phyloP scores from a whole-genome alignment of 2,113 vertebrate genomes.

The Rhea pennata region DNA sequence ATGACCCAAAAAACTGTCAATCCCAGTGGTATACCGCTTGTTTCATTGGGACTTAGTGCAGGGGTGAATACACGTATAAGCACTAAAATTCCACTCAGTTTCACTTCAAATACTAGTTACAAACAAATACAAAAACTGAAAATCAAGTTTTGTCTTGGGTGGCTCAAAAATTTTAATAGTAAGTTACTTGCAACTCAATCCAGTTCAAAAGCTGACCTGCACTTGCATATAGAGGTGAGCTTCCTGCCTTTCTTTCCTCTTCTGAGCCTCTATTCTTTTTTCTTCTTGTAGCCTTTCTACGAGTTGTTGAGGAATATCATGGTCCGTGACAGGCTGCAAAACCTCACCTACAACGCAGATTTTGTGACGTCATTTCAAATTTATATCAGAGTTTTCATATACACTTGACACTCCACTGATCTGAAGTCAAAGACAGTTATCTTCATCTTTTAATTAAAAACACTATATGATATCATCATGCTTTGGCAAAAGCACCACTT shows the following conservation, averaged over 20 bases:
- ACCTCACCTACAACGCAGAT: constrained; percentile 86
- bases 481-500: background rate
- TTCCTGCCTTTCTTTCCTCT: constrained; percentile 97
- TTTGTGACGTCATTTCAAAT: background rate
- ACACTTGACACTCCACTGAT: background rate
- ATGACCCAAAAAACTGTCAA: background rate
- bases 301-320: constrained; percentile 97
- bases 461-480: background rate
- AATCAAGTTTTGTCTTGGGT: background rate
- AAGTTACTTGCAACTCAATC: background rate
- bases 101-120: background rate
- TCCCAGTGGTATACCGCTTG: background rate
- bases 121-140: background rate
- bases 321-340: constrained; percentile 92
- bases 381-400: background rate
- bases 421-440: background rate
- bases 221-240: constrained; percentile 99
- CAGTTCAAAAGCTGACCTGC: constrained; percentile 82
- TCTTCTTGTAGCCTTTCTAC: constrained; percentile 98
- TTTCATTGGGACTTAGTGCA: background rate
- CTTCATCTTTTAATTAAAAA: constrained; percentile 4
- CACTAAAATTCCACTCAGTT: background rate
- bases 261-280: constrained; percentile 98
- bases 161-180: background rate
- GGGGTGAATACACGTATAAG: background rate